Base-by-base conservation (phyloP, 2,888 invertebrate genomes). In the Tinea trinotella region DNA sequence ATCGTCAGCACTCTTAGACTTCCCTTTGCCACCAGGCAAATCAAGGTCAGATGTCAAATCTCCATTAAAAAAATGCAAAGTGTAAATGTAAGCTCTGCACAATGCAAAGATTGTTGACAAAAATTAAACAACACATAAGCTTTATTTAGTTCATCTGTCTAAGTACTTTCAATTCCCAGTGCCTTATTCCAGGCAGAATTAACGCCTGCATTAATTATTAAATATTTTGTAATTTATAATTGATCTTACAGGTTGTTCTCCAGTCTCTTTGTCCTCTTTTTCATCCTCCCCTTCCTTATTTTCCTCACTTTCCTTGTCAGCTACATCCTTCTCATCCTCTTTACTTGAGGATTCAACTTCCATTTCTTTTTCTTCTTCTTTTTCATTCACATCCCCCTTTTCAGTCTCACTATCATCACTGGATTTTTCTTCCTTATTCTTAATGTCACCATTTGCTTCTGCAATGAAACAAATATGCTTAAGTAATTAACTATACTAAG, bases 231-330 rank as follows among this genome's bases (percentile, higher is more conserved):
- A 7, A 24, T 24, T 9, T 24, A 24, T 9, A 7, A 7, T 12
- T 15, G 10, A 4, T 19, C 18, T 62, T 20, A 60, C 61, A 34
- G 30, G 57, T 50, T 83, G 59, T 20, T 62, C 44, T 2, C 68
- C 79, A 10, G 70, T 69, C 3, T 78, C 85, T 1, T 80, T 87
- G 1, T 84, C 86, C 18, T 83, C 84, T 2, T 79, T 80, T 1
- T 83, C 84, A 18, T 84, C 88, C 30, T 84, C 87, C 20, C 81
- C 78, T 54, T 88, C 89, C 4, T 90, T 88, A 59, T 81, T 88
- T 58, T 89, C 90, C 3, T 92, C 93, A 22, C 95, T 81, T 6
- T 93, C 91, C 60, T 55, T 57, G 12, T 53, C 56, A 19, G 68
- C 68, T 4, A 57, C 68, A 46, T 68, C 68, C 56, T 73, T 70